These are phyloP conservation scores for Pseudopipra pipra DNA, from an alignment of 2,113 vertebrate genomes.

Conservation along the genomic window DNA sequence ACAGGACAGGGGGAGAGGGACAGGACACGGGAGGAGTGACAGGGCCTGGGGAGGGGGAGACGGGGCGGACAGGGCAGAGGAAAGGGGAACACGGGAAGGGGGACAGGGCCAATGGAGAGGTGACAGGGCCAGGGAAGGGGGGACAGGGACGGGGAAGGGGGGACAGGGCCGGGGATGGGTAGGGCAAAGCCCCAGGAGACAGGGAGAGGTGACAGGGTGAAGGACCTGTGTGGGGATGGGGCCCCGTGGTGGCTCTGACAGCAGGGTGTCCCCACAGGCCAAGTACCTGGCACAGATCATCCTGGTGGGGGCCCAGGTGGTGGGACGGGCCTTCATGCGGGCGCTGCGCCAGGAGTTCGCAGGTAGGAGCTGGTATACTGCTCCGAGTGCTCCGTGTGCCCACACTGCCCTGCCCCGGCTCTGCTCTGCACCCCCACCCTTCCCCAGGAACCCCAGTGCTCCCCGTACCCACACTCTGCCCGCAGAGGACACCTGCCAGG, in stretches of 20 bases:
- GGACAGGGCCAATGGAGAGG: background rate
- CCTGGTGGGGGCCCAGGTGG: conserved; percentile 93
- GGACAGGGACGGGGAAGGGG: background rate
- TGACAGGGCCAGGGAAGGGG: background rate
- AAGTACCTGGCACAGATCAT: conserved; percentile 95
- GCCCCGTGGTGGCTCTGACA: background rate
- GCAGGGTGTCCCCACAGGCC: conserved; percentile 75
- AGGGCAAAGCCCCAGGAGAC: background rate
- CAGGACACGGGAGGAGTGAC: background rate
- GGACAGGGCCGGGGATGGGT: background rate
- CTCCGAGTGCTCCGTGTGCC: background rate
- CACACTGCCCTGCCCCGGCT: background rate
- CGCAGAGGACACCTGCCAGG: fast-evolving
- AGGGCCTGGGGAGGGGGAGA: too few species aligned
- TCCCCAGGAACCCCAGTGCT: background rate
- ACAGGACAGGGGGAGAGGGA: background rate
- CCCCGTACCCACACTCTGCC: fast-evolving
- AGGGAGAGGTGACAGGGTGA: background rate
- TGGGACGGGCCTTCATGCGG: conserved; percentile 92
- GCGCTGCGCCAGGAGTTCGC: conserved; percentile 92
- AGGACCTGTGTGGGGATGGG: background rate
- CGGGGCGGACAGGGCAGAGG: too few species aligned
- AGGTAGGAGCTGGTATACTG: conserved; percentile 71
- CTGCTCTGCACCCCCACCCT: background rate
- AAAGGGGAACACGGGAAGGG: background rate